Evolutionary conservation across 2,888 invertebrate species (phyloP).

Genomic region (Watsonalla cultraria): DNA sequence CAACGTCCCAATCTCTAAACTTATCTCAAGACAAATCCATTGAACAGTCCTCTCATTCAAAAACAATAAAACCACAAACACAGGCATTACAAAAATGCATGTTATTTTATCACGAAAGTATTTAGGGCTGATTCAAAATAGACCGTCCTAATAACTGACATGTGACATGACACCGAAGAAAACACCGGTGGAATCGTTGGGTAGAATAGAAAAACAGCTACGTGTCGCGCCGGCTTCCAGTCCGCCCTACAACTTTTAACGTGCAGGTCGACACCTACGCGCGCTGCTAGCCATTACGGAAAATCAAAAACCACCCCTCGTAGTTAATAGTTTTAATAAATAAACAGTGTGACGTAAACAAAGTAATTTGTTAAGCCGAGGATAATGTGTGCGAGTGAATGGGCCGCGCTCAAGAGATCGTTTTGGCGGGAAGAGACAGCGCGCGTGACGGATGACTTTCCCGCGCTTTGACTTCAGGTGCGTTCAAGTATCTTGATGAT

Average conservation of each 20-base stretch:
- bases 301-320: conserved; percentile 15
- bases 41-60: neutral
- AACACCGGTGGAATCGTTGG: conserved; percentile 35
- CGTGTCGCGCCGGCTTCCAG: conserved; percentile 52
- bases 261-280: conserved; percentile 63
- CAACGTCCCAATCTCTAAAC: too few relatives aligned
- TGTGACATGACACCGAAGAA: conserved; percentile 55
- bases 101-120: conserved; percentile 22
- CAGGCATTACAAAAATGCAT: conserved; percentile 6
- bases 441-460: conserved; percentile 66
- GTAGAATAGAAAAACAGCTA: conserved; percentile 58
- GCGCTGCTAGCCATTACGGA: conserved; percentile 30
- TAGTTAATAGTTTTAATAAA: conserved; percentile 8
- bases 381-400: conserved; percentile 56
- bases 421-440: conserved; percentile 61
- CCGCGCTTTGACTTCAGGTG: conserved; percentile 69
- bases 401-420: conserved; percentile 43
- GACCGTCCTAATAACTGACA: conserved; percentile 52
- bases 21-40: too few relatives aligned
- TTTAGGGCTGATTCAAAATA: conserved; percentile 61
- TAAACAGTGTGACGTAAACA: conserved; percentile 6
- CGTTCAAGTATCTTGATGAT: conserved; percentile 61
- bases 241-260: conserved; percentile 65
- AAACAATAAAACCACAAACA: neutral
- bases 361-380: conserved; percentile 40